Evolutionary conservation across 2,113 vertebrate species (phyloP).

Genomic region (Mobula hypostoma): DNA sequence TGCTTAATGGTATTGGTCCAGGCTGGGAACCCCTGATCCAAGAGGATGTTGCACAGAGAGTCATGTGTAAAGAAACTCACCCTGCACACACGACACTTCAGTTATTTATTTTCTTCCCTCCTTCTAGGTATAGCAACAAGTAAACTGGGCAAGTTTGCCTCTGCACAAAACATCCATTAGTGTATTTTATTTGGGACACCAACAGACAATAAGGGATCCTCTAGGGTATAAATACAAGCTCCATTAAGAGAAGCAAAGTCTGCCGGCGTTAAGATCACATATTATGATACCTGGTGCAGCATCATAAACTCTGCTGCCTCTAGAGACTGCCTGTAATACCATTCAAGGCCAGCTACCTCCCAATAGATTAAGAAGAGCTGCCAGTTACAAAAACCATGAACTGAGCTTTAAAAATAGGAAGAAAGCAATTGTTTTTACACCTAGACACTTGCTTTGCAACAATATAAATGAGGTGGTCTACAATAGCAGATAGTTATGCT

Average conservation of each 20-base stretch:
- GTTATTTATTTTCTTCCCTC: neutral
- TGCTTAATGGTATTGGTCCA: too few relatives aligned
- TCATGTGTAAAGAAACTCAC: neutral
- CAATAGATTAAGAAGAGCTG: neutral
- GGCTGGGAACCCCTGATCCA: too few relatives aligned
- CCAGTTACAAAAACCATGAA: neutral
- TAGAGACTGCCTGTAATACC: neutral
- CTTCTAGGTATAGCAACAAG: neutral
- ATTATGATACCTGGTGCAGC: neutral
- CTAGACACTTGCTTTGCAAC: neutral
- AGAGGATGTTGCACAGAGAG: neutral
- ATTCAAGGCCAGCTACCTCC: neutral
- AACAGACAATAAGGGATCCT: neutral
- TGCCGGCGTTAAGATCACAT: neutral
- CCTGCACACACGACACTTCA: neutral
- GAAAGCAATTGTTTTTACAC: neutral
- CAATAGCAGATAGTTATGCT: neutral
- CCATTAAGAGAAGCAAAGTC: neutral
- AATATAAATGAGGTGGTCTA: neutral
- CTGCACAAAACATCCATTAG: neutral
- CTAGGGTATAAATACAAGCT: neutral
- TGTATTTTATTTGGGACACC: neutral
- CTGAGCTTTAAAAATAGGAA: neutral
- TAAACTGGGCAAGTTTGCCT: neutral
- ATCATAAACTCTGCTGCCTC: neutral